Base-by-base conservation (phyloP, 2,797 vertebrate genomes). In the Brachymystax lenok region DNA sequence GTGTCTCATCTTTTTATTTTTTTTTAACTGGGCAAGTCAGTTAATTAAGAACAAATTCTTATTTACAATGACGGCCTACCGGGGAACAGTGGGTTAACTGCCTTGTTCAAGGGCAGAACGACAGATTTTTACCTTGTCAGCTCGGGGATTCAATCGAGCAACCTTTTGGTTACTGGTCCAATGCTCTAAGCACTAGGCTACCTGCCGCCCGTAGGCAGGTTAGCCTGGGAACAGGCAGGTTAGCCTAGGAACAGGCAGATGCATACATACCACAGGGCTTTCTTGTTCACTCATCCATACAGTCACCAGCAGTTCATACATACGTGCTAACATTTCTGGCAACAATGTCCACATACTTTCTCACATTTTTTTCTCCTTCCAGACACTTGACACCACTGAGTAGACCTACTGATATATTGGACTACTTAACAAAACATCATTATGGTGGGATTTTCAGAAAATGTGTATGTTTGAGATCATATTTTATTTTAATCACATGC, bases 211-310 rank as follows among this genome's bases (percentile, higher is more conserved):
- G 6, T 35, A 87, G 87, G 83, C 92, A 93, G 91, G 92, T 92
- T 91, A 82, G 90, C 86, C 88, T 91, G 92, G 90, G 88, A 93
- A 90, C 85, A 74, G 79, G 83, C 92, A 93, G 90, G 92, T 92
- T 91, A 81, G 90, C 86, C 88, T 91, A 91, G 90, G 89, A 93
- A 90, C 84, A 73, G 8, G 40, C 83, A 87, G 80, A 74, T 74
- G 12, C 59, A 61, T n/a, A 46, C 59, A 61, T 12, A 83, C 87
- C 76, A 63, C 86, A 46, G 40, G 8, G 8, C 2, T 10, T 88
- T n/a, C 81, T 77, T 69, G 50, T 56, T 61, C 79, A 76, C 79
- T 81, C 27, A 35, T 35, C 16, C 75, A 50, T n/a, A 7, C 51
- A 14, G 24, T 66, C 24, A 5, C 3, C 21, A 12, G 4, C 27